A percentile compares a stretch with the other conserved stretches of the same genome.
Evolutionary conservation across 2,797 vertebrate species (phyloP).

Genomic region (Sardinella longiceps): DNA sequence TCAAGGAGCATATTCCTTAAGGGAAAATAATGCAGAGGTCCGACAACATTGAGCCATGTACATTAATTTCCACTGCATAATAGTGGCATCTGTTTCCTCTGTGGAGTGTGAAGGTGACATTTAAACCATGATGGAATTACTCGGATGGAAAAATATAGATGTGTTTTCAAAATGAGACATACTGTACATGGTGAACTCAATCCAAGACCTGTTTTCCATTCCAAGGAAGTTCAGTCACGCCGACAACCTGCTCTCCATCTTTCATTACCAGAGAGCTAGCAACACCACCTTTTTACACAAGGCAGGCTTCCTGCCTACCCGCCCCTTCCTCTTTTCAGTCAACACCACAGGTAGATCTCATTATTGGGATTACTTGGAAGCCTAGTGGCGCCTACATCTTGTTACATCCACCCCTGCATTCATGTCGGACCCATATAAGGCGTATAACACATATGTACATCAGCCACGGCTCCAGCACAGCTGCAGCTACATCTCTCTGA

Average conservation of each 20-base stretch:
- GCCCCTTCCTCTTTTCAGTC: neutral
- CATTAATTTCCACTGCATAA: neutral
- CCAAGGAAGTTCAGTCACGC: neutral
- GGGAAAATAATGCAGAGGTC: neutral
- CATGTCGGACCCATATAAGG: slow-evolving; percentile 25
- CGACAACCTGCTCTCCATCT: neutral
- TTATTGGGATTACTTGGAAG: neutral
- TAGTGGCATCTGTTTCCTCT: neutral
- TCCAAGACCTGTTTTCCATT: neutral
- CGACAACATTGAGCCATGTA: neutral
- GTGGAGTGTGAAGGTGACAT: slow-evolving; percentile 10
- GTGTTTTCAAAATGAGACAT: neutral
- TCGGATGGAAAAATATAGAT: neutral
- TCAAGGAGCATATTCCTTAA: neutral
- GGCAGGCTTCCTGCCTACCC: neutral
- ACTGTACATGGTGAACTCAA: neutral
- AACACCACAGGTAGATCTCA: slow-evolving; percentile 1
- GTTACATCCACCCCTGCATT: neutral
- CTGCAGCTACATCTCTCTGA: neutral
- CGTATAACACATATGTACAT: neutral
- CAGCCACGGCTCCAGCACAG: neutral
- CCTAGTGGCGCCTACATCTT: neutral
- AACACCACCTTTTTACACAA: neutral
- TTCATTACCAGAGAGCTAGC: neutral
- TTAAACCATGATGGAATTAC: slow-evolving; percentile 20